Evolutionary conservation across 2,113 vertebrate species (phyloP).

Genomic region (Spea bombifrons): DNA sequence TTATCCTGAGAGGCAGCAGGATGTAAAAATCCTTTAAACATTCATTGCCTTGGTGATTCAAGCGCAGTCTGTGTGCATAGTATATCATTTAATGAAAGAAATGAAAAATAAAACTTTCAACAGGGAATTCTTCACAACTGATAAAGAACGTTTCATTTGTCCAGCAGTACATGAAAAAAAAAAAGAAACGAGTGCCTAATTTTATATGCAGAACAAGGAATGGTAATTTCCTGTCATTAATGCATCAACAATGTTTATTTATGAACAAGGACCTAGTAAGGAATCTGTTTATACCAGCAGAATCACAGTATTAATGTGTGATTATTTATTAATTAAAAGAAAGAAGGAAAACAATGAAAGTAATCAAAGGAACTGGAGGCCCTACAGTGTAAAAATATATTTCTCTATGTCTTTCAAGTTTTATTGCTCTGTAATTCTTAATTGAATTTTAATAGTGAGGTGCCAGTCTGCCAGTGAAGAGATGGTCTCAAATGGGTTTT

Average conservation of each 20-base stretch:
- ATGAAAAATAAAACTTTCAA: conserved; percentile 8
- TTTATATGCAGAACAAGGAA: too few species aligned
- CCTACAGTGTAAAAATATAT: neutral
- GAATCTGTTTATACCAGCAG: too few species aligned
- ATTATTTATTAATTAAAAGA: neutral
- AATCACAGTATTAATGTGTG: neutral
- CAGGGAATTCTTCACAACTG: conserved; percentile 3
- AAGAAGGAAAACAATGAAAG: neutral
- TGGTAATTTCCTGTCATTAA: too few species aligned
- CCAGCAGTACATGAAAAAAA: neutral
- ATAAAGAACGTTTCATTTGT: neutral
- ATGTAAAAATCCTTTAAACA: conserved; percentile 40
- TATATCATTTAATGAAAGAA: conserved; percentile 29
- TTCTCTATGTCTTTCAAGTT: neutral
- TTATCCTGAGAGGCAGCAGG: conserved; percentile 43
- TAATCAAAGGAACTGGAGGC: neutral
- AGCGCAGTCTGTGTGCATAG: conserved; percentile 19
- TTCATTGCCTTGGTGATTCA: conserved; percentile 42
- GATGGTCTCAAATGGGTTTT: neutral
- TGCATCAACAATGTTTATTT: too few species aligned
- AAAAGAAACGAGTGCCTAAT: too few species aligned
- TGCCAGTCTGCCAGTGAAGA: neutral
- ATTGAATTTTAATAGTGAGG: conserved; percentile 23
- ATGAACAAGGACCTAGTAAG: too few species aligned
- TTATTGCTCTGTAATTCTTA: conserved; percentile 7